A percentile compares a stretch with the other conserved stretches of the same genome.
phyloP scores from a whole-genome alignment of 1,140 invertebrate species.

The Drusus annulatus region DNA sequence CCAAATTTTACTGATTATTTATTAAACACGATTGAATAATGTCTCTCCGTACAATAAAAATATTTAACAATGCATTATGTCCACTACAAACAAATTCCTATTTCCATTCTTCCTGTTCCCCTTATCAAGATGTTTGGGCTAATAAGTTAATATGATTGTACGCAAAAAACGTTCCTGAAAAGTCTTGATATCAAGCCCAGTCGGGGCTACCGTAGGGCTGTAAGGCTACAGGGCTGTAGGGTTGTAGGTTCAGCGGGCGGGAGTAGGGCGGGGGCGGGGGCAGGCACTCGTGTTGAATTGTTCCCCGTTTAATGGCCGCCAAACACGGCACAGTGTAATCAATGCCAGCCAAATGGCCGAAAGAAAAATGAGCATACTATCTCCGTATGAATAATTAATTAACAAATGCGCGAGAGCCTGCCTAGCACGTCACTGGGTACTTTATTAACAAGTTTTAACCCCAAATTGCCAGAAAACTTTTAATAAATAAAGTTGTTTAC shows the following conservation, averaged over 20 bases:
- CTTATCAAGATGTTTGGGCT: conserved; percentile 21
- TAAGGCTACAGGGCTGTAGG: too few relatives aligned
- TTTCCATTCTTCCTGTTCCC: not conserved
- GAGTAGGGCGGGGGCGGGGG: not conserved
- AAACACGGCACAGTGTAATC: conserved; percentile 46
- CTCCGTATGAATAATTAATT: conserved; percentile 50
- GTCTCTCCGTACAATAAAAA: too few relatives aligned
- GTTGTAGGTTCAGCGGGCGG: too few relatives aligned
- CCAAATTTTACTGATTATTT: too few relatives aligned
- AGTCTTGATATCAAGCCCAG: not conserved
- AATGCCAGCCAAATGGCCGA: conserved; percentile 46
- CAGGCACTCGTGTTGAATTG: not conserved
- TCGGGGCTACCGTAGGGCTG: too few relatives aligned
- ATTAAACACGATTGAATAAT: too few relatives aligned
- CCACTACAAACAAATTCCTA: too few relatives aligned
- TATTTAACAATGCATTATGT: too few relatives aligned
- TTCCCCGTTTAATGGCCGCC: conserved; percentile 24
- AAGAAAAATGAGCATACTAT: conserved; percentile 48
- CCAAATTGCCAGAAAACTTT: not conserved
- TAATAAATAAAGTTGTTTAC: not conserved
- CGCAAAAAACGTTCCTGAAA: too few relatives aligned
- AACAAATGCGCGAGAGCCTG: conserved; percentile 30
- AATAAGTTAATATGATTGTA: conserved; percentile 15
- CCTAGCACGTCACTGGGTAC: conserved; percentile 32
- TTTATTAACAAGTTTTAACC: conserved; percentile 34